Evolutionary conservation across 2,888 invertebrate genomes (phyloP), one percentile per base, ranked within the genome.

Genomic region (Blastobasis adustella): DNA sequence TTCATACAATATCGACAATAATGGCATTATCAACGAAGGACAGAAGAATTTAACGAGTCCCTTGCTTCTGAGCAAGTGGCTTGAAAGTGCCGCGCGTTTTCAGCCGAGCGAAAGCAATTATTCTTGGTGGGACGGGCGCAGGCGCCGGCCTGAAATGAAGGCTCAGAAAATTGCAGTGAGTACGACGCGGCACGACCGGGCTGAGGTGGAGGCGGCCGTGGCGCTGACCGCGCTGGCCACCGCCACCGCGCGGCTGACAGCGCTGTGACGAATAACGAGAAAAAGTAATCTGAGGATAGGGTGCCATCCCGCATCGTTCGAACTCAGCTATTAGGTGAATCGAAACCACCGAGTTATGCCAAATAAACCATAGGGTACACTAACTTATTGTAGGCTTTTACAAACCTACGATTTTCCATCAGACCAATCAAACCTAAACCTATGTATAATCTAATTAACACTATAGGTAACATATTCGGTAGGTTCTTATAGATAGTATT

Each of bases 191-290:
- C 93, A 93, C 69, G 93, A 92, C 50, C 90, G 91, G 62, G 93
- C 94, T 67, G 94, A 94, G 69, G 86, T 94, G 36, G 94, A 94
- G 68, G 94, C 94, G 0, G 94, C 94, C 0, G 93, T 94, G 57
- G 93, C 94, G 0, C 79, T 94, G 6, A 93, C 94, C 1, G 90
- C 91, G 50, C 76, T 94, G 55, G 93, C 93, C 2, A 82, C 89
- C 37, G 81, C 83, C 5, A 67, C 78, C 5, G 74, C 65, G 51
- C 75, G 82, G 37, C 61, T 82, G n/a, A 69, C 75, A 37, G 74
- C 82, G 36, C 78, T 72, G 7, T 81, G 55, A 68, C 47, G 23
- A 23, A 23, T 23, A 23, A 23, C 23, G 23, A 23, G 23, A 23
- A 23, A 23, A 3, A 23, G 23, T 23, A 23, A 23, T 23, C 23